Base-by-base conservation (phyloP, 2,113 vertebrate species). In the Geococcyx californianus region DNA sequence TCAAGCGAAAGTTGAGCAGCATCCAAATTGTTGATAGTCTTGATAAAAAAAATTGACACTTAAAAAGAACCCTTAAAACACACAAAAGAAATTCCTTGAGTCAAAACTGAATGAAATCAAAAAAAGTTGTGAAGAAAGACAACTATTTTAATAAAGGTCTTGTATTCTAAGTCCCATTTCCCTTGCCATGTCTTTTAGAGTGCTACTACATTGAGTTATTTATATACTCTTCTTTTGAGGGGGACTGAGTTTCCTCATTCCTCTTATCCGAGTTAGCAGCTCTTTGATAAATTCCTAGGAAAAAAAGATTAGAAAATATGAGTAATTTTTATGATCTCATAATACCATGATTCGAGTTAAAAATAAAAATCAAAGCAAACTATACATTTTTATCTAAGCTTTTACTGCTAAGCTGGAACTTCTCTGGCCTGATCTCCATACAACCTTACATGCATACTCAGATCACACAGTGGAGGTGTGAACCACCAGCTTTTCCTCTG, bases 231-330 rank as follows among this genome's bases (percentile, higher is more conserved):
- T 99, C 98, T 99, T 99, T 86, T 99, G 98, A 7, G 99, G 99
- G 80, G 99, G 99, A 64, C 98, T 99, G 94, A 99, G 98, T 97
- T 99, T 99, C 86, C 99, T 98, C 99, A 99, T 99, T 96, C 99
- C 99, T 98, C 98, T 99, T 98, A 99, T 99, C 98, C 99, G 98
- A 96, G 98, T 97, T 72, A 99, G 98, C 97, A 99, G 98, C 96
- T 99, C 99, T 91, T 98, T 98, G 95, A 99, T 98, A 96, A 99
- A 99, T 94, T 98, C 98, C 99, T 99, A 95, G 51, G 34, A 68
- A 74, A 69, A 66, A 80, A 66, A 94, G 68, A 94, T 76, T 52
- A 96, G 83, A 96, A 92, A 85, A 94, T 51, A 81, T 81, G 25
- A 96, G 72, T 70, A 70, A 51, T 72, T 87, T 83, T 60, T 67